A percentile compares a stretch with the other conserved stretches of the same genome.
phyloP scores from a whole-genome alignment of 2,113 vertebrate genomes.

The Bos indicus region DNA sequence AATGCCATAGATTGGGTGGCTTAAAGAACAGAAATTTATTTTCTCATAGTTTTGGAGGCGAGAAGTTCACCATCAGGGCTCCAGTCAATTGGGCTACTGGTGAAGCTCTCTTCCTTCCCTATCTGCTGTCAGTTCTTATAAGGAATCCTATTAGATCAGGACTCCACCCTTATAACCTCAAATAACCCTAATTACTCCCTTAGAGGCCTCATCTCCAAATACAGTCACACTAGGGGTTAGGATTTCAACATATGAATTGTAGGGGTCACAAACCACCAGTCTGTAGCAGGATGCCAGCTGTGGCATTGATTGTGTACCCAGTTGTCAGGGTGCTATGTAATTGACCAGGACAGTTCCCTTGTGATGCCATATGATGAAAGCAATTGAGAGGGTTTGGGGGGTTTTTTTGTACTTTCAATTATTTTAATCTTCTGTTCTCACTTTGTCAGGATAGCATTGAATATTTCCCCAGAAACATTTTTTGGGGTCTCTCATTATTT shows the following conservation, averaged over 20 bases:
- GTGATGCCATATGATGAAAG: not conserved
- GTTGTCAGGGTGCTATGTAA: not conserved
- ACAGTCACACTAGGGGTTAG: not conserved
- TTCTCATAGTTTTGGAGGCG: not conserved
- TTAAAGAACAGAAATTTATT: not conserved
- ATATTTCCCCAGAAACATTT: not conserved
- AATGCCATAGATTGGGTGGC: not conserved
- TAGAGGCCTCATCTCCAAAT: not conserved
- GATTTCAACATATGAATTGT: not conserved
- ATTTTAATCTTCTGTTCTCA: not conserved
- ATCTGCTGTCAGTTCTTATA: not conserved
- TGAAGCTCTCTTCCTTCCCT: not conserved
- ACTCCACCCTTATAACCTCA: not conserved
- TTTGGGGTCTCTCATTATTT: not conserved
- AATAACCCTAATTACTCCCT: not conserved
- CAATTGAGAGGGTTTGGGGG: not conserved
- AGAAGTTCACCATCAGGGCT: not conserved
- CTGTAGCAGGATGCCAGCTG: not conserved
- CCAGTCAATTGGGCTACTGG: not conserved
- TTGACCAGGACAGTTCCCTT: not conserved
- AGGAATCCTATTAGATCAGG: not conserved
- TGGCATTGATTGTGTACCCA: not conserved
- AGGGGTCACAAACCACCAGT: not conserved
- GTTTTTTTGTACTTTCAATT: not conserved
- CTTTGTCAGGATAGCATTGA: not conserved